A percentile compares a stretch with the other conserved stretches of the same genome.
Evolutionary conservation across 2,888 invertebrate genomes (phyloP).

Genomic region (Drosophila mulleri): DNA sequence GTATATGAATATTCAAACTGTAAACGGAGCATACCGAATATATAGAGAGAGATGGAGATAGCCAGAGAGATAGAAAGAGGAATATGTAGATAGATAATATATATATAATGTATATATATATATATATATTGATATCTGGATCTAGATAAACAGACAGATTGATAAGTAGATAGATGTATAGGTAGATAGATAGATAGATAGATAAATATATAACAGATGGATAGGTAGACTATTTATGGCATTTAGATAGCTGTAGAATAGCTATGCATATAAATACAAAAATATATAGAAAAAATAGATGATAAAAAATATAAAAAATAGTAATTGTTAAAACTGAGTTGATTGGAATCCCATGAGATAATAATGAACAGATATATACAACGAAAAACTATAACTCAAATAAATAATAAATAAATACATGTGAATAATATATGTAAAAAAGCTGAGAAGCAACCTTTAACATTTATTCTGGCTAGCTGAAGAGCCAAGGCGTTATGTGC

Average conservation of each 20-base stretch:
- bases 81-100: neutral
- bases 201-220: neutral
- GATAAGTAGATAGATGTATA: too few species aligned
- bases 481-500: neutral
- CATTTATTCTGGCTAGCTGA: too few species aligned
- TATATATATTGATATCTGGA: too few species aligned
- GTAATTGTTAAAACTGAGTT: too few species aligned
- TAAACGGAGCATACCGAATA: neutral
- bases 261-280: too few species aligned
- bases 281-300: too few species aligned
- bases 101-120: neutral
- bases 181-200: neutral
- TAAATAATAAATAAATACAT: neutral
- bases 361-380: neutral
- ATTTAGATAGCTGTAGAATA: neutral
- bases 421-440: too few species aligned
- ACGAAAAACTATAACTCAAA: neutral
- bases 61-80: too few species aligned
- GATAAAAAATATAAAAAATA: too few species aligned
- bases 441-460: rapidly evolving
- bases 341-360: neutral
- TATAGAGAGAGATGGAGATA: neutral
- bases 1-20: slow-evolving; percentile 39
- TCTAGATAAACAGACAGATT: neutral
- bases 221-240: neutral